Conservation (phyloP, 2,888 invertebrate genomes). For the Scaptomyza flava region DNA sequence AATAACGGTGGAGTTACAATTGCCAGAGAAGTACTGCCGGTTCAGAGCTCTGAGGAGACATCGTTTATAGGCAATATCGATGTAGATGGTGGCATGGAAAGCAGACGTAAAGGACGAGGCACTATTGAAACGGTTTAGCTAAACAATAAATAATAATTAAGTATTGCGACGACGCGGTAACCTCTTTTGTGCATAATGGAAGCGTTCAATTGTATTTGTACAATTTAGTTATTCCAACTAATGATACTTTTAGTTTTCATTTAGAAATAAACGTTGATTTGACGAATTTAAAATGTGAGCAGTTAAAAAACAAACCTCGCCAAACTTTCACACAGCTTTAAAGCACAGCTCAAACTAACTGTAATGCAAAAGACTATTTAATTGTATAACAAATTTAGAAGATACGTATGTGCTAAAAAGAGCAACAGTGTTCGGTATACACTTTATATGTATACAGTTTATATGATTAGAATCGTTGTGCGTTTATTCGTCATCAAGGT, state of each 20-base stretch:
- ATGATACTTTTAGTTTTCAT: conserved; percentile 44
- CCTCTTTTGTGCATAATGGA: conserved; percentile 31
- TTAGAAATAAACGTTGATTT: conserved; percentile 55
- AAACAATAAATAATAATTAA: conserved; percentile 16
- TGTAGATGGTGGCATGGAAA: conserved; percentile 66
- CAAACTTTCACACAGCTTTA: neutral
- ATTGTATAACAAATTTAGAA: neutral
- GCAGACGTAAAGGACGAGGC: conserved; percentile 84
- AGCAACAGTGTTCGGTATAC: neutral
- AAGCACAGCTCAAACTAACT: neutral
- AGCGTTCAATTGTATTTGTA: conserved; percentile 33
- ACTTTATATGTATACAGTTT: too few relatives aligned
- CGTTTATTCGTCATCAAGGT: conserved; percentile 31
- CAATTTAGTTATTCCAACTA: conserved; percentile 58
- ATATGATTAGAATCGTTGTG: too few relatives aligned
- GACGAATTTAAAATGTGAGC: conserved; percentile 40
- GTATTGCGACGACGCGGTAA: conserved; percentile 37
- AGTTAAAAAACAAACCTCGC: neutral
- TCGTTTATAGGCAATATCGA: conserved; percentile 88
- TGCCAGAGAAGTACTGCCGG: conserved; percentile 71
- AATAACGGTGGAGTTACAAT: conserved; percentile 66
- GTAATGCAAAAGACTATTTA: neutral
- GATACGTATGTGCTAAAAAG: neutral
- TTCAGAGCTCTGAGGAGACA: conserved; percentile 89
- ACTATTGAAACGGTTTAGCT: conserved; percentile 85